phyloP scores from a whole-genome alignment of 2,888 invertebrate genomes.

The Aromia moschata region DNA sequence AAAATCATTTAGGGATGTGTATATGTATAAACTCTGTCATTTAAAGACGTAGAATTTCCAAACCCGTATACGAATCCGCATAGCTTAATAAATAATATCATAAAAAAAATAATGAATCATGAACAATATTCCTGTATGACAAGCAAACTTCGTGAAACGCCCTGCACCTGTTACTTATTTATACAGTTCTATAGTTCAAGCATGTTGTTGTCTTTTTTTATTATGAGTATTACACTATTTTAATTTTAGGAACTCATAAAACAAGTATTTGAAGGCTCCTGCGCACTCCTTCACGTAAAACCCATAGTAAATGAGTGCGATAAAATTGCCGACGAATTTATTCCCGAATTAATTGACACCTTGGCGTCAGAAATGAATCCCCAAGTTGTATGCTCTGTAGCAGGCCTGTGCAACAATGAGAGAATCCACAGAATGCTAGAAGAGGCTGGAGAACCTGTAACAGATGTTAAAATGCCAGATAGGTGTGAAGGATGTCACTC shows the following conservation, averaged over 20 bases:
- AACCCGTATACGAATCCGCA: too few species aligned
- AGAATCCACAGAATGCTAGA: constrained; percentile 73
- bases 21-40: too few species aligned
- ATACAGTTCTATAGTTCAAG: too few species aligned
- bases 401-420: constrained; percentile 86
- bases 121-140: too few species aligned
- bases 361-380: constrained; percentile 92
- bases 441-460: constrained; percentile 59
- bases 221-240: too few species aligned
- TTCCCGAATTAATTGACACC: constrained; percentile 87
- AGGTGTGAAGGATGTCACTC: constrained; percentile 66
- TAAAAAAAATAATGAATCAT: too few species aligned
- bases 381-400: constrained; percentile 85
- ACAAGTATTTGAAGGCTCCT: constrained; percentile 88
- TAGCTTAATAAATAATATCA: too few species aligned
- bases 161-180: too few species aligned
- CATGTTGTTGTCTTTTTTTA: too few species aligned
- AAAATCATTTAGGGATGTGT: too few species aligned
- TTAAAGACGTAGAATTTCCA: too few species aligned
- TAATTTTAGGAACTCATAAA: constrained; percentile 77
- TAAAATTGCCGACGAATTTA: constrained; percentile 83
- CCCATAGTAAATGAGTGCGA: constrained; percentile 79
- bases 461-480: constrained; percentile 19
- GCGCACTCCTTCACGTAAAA: constrained; percentile 81
- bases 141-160: too few species aligned